These are phyloP conservation scores for Leptinotarsa defecta DNA, from an alignment of 1,140 invertebrate species.

Conservation along the genomic window DNA sequence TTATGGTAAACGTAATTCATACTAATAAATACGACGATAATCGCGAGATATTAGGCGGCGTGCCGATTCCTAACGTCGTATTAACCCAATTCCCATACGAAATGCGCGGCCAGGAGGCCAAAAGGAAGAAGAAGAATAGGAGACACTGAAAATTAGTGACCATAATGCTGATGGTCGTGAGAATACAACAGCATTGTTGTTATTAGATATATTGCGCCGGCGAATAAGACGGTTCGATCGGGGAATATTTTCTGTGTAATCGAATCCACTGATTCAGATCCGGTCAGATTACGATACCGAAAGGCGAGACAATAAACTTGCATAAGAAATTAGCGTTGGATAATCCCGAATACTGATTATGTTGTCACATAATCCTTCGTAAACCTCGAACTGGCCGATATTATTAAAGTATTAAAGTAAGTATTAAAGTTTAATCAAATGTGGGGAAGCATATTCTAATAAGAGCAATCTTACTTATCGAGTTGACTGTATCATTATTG, in stretches of 20 bases:
- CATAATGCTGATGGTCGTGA: constrained; percentile 19
- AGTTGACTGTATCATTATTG: too few species aligned
- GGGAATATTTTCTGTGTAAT: background rate
- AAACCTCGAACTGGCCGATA: too few species aligned
- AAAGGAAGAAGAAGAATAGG: constrained; percentile 8
- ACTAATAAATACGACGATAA: constrained; percentile 15
- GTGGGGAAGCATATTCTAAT: too few species aligned
- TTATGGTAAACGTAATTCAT: constrained; percentile 3
- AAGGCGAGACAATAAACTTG: too few species aligned
- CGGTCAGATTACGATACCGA: background rate
- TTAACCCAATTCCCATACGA: constrained; percentile 18
- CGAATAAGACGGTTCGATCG: background rate
- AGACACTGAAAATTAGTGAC: constrained; percentile 20
- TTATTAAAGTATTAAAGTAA: too few species aligned
- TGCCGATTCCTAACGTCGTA: constrained; percentile 8
- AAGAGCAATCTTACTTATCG: too few species aligned
- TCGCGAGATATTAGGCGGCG: constrained; percentile 14
- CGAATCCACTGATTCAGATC: background rate
- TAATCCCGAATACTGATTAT: too few species aligned
- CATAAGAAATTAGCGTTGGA: too few species aligned
- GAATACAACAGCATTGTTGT: constrained; percentile 27
- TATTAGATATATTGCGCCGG: constrained; percentile 17
- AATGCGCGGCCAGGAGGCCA: constrained; percentile 10
- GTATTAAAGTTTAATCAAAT: too few species aligned
- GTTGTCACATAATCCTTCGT: too few species aligned